Evolutionary conservation across 2,888 invertebrate genomes (phyloP).

Genomic region (Lordiphosa fenestrarum): DNA sequence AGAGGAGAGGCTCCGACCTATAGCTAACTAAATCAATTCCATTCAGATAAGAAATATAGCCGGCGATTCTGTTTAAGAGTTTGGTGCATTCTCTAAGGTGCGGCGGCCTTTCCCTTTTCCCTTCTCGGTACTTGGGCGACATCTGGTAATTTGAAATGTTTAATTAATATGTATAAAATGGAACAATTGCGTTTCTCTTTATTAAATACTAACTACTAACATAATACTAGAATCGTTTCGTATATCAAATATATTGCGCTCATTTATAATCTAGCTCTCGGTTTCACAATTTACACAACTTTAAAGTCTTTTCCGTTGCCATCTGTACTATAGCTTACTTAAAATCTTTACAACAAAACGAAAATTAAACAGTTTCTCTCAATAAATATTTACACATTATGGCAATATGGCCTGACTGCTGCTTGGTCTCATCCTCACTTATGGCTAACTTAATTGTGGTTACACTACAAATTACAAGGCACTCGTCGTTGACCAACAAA

Average conservation of each 20-base stretch:
- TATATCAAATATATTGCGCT: slow-evolving; percentile 8
- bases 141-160: too few species aligned
- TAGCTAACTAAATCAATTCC: too few species aligned
- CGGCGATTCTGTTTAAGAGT: too few species aligned
- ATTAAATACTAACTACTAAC: slow-evolving; percentile 9
- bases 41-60: too few species aligned
- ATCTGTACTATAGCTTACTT: slow-evolving; percentile 28
- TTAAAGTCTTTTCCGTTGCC: slow-evolving; percentile 62
- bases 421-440: too few species aligned
- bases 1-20: too few species aligned
- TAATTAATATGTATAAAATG: too few species aligned
- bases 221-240: slow-evolving; percentile 28
- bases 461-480: slow-evolving; percentile 41
- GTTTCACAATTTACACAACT: slow-evolving; percentile 37
- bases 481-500: slow-evolving; percentile 23
- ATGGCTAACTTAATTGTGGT: too few species aligned
- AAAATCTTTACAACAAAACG: slow-evolving; percentile 5
- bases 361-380: slow-evolving; percentile 35
- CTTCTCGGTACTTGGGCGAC: too few species aligned
- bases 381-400: slow-evolving; percentile 72
- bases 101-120: too few species aligned
- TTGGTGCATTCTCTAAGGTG: too few species aligned
- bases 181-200: too few species aligned
- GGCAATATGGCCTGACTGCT: slow-evolving; percentile 24
- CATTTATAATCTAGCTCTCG: slow-evolving; percentile 2